Evolutionary conservation across 1,140 invertebrate genomes (phyloP), one percentile per base, ranked within the genome.

Genomic region (Nymphalis io): DNA sequence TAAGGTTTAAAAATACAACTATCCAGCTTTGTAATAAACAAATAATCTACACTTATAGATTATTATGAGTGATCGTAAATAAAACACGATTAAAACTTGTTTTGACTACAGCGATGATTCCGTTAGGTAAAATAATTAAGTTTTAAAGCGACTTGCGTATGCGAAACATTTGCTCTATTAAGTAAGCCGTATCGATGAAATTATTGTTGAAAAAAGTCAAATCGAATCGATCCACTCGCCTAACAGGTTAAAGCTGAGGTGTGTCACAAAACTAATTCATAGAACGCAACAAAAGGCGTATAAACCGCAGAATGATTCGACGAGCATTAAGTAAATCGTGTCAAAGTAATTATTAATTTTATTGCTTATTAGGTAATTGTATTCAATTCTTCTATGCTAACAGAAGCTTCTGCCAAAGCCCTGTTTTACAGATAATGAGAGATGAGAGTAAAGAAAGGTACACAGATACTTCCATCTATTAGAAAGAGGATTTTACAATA

Each of bases 291-390:
- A 63, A 72, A 72, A 58, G 48, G 40, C 33, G 48, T 38, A 48
- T 57, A 67, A 57, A 16, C 51, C 48, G 64, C 51, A 57, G 21
- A 55, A 59, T 59, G 16, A 70, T 70, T 55, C 48, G 21, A 70
- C 60, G 51, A 60, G 38, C 57, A 48, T 68, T 64, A 63, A 72
- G 27, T 40, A 53, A 72, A 64, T 68, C 60, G 60, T 72, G 60
- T 59, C 63, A 62, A 68, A 64, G 55, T 40, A 68, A 72, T 72
- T 67, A 62, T 67, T 57, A 12, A 38, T 55, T 66, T 71, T 57
- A 16, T 11, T 48, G 62, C 62, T 27, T 20, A 60, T 60, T 40
- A n/a, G n/a, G n/a, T n/a, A 42, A 39, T 10, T 59, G 27, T 39
- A 11, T 33, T 15, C 38, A n/a, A n/a, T n/a, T n/a, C n/a, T n/a